A percentile compares a stretch with the other conserved stretches of the same genome.
phyloP scores from a whole-genome alignment of 2,797 vertebrate genomes.

The Micromesistius poutassou region DNA sequence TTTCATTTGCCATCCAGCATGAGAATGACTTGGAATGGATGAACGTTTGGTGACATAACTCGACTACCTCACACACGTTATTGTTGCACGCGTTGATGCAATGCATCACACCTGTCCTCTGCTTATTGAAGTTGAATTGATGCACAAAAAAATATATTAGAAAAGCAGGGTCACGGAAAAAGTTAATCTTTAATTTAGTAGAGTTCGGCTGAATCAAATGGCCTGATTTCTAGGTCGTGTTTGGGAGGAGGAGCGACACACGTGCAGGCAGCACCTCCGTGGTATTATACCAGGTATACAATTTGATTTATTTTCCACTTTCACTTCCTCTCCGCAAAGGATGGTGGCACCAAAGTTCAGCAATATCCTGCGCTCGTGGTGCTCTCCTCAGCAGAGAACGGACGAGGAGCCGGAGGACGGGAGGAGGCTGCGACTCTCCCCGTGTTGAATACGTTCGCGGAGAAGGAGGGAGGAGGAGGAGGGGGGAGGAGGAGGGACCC shows the following conservation, averaged over 20 bases:
- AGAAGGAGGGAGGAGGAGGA: slow-evolving; percentile 30
- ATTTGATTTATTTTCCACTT: slow-evolving; percentile 12
- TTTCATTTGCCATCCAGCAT: too few species aligned
- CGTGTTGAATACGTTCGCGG: slow-evolving; percentile 71
- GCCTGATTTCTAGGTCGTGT: too few species aligned
- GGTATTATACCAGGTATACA: too few species aligned
- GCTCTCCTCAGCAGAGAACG: slow-evolving; percentile 41
- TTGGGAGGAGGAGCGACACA: too few species aligned
- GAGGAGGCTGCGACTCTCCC: slow-evolving; percentile 55
- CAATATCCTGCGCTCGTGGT: slow-evolving; percentile 36
- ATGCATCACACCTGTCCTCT: background rate
- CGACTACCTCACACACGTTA: too few species aligned
- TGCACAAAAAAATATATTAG: background rate
- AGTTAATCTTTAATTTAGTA: too few species aligned
- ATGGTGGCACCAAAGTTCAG: slow-evolving; percentile 78
- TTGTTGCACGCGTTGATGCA: too few species aligned
- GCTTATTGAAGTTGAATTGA: background rate
- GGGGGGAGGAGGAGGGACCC: background rate
- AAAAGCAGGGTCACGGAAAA: too few species aligned
- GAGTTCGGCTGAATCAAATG: background rate
- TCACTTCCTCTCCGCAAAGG: slow-evolving; percentile 63
- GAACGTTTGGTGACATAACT: too few species aligned
- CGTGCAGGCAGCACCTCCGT: too few species aligned
- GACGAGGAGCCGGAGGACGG: slow-evolving; percentile 18
- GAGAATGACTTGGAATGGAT: too few species aligned